Base-by-base conservation (phyloP, 1,140 invertebrate species). In the Drosophila pruinosa region DNA sequence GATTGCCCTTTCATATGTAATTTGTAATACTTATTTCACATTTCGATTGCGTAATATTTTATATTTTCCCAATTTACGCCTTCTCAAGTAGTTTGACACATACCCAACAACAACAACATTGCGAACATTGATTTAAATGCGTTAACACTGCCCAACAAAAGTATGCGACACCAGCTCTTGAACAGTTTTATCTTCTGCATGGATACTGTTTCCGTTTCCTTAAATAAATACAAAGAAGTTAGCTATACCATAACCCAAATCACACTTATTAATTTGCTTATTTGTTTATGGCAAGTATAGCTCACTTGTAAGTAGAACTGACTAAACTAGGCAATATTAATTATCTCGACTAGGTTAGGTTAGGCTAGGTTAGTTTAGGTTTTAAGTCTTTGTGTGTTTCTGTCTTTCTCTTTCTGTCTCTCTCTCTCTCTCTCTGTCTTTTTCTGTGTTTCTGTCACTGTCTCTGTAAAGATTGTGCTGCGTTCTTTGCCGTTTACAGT, bases 1-100 rank as follows among this genome's bases (percentile, higher is more conserved):
- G 41, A 71, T 78, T 78, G 64, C 63, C 78, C 59, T 74, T 79
- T 70, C 59, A 72, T 70, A 58, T 58, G 68, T 65, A 62, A 72
- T 72, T 80, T 81, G 61, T 58, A 80, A 48, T 63, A 12, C 22
- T 58, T 17, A 45, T 64, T 70, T 71, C 14, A 47, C 21, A 48
- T 57, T 65, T 65, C 62, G 34, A 57, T 65, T 65, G 10, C 24
- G 24, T 48, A 50, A 64, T 38, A 64, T 48, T 21, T 56, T 64
- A 24, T 31, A 26, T 52, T 47, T 65, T 65, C 41, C 22, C 17
- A 28, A 21, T 26, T 31, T 2, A 28, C 22, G 48, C 48, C 48
- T 31, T 61, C n/a, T 62, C 14, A 36, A 54, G 67, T 70, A 70
- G 67, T 63, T 63, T 63, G 38, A 24, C 47, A 69, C 39, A 45